phyloP scores from a whole-genome alignment of 2,888 invertebrate genomes.

The Synanthedon myopaeformis region DNA sequence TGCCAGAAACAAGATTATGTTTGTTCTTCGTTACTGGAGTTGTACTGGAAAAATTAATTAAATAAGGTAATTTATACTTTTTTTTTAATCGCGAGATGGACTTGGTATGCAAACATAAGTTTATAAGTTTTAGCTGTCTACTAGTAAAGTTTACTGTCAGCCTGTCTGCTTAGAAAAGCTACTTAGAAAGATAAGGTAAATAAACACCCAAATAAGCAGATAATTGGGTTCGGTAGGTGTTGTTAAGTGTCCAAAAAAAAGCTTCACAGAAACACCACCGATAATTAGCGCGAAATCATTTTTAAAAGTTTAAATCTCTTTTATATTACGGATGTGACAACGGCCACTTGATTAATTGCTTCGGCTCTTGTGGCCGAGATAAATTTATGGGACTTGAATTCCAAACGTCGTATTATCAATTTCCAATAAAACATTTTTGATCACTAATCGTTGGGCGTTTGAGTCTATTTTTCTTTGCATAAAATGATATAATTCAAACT shows the following conservation, averaged over 20 bases:
- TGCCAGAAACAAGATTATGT: too few species aligned
- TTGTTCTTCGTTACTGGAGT: too few species aligned
- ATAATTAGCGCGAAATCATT: constrained; percentile 65
- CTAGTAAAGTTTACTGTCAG: too few species aligned
- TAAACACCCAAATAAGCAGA: neutral
- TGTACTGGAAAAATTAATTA: too few species aligned
- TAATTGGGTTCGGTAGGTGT: constrained; percentile 44
- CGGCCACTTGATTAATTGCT: constrained; percentile 64
- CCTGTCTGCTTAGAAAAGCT: too few species aligned
- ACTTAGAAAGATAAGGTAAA: neutral
- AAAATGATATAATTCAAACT: too few species aligned
- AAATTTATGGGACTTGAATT: constrained; percentile 30
- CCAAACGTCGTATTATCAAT: neutral
- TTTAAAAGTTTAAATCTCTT: constrained; percentile 52
- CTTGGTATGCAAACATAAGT: too few species aligned
- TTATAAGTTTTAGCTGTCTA: too few species aligned
- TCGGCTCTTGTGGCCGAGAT: constrained; percentile 54
- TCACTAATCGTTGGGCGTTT: too few species aligned
- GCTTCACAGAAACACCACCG: constrained; percentile 36
- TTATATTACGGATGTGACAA: constrained; percentile 59
- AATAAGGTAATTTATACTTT: too few species aligned
- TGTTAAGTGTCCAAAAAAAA: constrained; percentile 47
- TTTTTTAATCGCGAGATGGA: too few species aligned
- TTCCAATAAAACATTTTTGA: neutral
- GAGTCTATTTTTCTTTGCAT: too few species aligned